phyloP scores from a whole-genome alignment of 30 jellyfish, hydroid and myxozoan species.

The Hydractinia echinata region DNA sequence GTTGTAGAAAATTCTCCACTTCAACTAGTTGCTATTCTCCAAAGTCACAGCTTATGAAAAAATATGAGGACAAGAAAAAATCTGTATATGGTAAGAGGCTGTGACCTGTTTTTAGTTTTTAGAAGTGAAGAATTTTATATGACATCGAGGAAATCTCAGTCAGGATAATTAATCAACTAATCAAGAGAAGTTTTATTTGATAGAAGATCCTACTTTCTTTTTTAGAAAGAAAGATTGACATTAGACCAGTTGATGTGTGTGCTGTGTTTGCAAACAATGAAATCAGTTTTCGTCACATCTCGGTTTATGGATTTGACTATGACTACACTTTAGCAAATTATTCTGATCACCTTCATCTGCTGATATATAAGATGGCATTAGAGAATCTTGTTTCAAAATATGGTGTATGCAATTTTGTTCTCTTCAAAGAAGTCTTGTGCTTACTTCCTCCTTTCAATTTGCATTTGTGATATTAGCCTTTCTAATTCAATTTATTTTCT shows the following conservation, averaged over 20 bases:
- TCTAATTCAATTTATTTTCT: too few relatives aligned
- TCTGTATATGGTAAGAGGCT: too few relatives aligned
- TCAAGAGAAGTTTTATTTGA: too few relatives aligned
- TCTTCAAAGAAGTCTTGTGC: neutral
- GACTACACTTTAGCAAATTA: constrained; percentile 87
- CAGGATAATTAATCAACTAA: too few relatives aligned
- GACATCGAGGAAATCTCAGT: too few relatives aligned
- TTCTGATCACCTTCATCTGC: constrained; percentile 69
- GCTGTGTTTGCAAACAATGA: constrained; percentile 97
- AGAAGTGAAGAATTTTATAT: too few relatives aligned
- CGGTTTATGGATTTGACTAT: constrained; percentile 94
- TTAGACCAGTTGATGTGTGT: constrained; percentile 34
- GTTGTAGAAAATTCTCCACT: too few relatives aligned
- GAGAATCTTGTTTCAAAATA: constrained; percentile 53
- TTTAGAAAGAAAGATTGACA: neutral
- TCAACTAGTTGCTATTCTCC: too few relatives aligned
- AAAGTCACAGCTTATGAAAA: too few relatives aligned
- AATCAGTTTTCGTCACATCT: constrained; percentile 72
- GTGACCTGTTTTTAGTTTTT: too few relatives aligned
- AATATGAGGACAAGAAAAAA: too few relatives aligned
- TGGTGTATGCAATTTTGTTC: constrained; percentile 46
- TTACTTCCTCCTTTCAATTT: neutral
- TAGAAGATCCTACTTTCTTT: neutral
- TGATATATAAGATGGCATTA: constrained; percentile 58
- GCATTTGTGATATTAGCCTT: too few relatives aligned